These are phyloP conservation scores for Pachycephala philippinensis DNA, from an alignment of 2,113 vertebrate genomes.

Conservation along the genomic window DNA sequence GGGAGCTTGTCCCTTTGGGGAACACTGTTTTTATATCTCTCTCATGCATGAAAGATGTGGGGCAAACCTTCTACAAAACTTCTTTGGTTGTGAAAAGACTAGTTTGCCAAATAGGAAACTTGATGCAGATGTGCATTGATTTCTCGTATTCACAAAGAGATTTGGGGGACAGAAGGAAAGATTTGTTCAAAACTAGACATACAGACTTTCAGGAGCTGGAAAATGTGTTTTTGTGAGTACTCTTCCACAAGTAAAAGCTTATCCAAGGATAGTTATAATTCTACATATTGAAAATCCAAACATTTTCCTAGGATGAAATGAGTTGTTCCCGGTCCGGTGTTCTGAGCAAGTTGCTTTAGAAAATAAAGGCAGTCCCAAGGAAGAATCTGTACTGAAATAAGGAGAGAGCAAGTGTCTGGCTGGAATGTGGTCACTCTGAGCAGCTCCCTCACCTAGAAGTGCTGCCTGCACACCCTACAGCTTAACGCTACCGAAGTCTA, in stretches of 20 bases:
- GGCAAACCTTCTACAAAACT: not conserved
- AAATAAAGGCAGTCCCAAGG: not conserved
- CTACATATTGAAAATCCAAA: not conserved
- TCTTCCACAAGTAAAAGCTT: not conserved
- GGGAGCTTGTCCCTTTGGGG: not conserved
- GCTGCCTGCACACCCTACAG: not conserved
- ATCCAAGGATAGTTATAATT: not conserved
- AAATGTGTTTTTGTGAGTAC: not conserved
- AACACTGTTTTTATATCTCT: not conserved
- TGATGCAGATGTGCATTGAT: not conserved
- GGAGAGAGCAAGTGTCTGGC: not conserved
- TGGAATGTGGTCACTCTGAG: not conserved
- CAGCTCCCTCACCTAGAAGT: not conserved
- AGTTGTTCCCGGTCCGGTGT: not conserved
- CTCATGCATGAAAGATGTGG: not conserved
- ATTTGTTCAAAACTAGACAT: not conserved
- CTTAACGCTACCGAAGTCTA: not conserved
- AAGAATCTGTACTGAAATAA: not conserved
- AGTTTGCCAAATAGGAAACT: not conserved
- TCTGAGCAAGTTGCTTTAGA: not conserved
- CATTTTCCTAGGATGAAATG: not conserved
- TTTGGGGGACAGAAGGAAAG: not conserved
- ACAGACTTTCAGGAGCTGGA: not conserved
- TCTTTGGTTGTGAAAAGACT: not conserved
- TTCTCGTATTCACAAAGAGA: not conserved